phyloP scores from a whole-genome alignment of 2,888 invertebrate genomes.

The Drosophila bunnanda region DNA sequence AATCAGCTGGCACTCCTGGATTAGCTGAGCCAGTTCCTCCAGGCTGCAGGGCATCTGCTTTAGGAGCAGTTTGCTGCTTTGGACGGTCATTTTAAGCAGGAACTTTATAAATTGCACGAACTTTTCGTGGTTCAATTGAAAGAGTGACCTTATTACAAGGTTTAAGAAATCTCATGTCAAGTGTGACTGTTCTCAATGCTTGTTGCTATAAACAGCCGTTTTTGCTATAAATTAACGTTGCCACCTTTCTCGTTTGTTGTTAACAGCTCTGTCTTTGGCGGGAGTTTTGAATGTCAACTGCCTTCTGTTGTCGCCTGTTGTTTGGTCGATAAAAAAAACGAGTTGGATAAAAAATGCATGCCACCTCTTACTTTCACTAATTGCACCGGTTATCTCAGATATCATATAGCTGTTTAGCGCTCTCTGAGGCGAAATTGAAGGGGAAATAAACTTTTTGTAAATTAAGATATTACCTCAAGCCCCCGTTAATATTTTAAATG shows the following conservation, averaged over 20 bases:
- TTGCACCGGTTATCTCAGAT: constrained; percentile 45
- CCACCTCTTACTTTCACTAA: constrained; percentile 55
- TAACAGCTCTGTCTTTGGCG: constrained; percentile 10
- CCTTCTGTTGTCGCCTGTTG: constrained; percentile 6
- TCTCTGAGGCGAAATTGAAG: constrained; percentile 3
- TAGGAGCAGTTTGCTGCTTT: constrained; percentile 65
- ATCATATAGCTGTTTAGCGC: neutral
- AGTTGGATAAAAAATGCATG: constrained; percentile 25
- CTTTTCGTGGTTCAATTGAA: neutral
- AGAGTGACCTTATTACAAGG: neutral
- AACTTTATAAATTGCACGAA: neutral
- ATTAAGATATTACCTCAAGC: no score
- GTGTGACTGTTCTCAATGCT: neutral
- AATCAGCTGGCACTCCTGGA: constrained; percentile 60
- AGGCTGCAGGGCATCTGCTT: constrained; percentile 78
- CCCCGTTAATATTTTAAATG: no score
- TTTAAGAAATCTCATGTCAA: neutral
- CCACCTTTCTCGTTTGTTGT: neutral
- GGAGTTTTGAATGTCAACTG: constrained; percentile 7
- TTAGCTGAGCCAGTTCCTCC: constrained; percentile 57
- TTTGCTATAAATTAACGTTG: neutral
- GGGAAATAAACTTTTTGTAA: neutral
- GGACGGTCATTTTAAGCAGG: constrained; percentile 20
- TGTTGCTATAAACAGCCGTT: neutral
- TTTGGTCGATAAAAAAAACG: constrained; percentile 66